Evolutionary conservation across 2,113 vertebrate genomes (phyloP).

Genomic region (Perognathus longimembris): DNA sequence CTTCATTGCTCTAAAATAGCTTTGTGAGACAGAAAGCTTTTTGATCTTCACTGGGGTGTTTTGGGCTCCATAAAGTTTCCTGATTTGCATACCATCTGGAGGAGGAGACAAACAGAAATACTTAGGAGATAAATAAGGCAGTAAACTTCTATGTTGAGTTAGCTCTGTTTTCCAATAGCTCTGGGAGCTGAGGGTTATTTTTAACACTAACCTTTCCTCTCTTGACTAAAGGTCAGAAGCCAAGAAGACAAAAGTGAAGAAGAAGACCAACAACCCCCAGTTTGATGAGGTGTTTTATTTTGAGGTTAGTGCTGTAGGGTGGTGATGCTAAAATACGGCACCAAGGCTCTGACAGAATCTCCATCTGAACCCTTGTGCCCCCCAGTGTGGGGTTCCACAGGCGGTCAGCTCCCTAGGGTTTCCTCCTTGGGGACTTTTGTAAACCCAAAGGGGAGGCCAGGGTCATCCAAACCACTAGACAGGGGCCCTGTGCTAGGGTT

Average conservation of each 20-base stretch:
- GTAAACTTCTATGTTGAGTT: constrained; percentile 28
- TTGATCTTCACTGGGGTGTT: background rate
- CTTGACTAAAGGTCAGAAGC: constrained; percentile 92
- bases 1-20: background rate
- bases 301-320: constrained; percentile 90
- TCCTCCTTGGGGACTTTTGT: no score
- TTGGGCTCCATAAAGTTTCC: constrained; percentile 35
- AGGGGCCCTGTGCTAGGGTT: background rate
- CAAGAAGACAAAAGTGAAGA: constrained; percentile 98
- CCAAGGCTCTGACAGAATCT: constrained; percentile 33
- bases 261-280: constrained; percentile 99
- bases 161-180: background rate
- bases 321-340: background rate
- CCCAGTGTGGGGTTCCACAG: no score
- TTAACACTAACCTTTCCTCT: background rate
- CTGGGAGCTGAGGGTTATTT: constrained; percentile 44
- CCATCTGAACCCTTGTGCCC: constrained; percentile 37
- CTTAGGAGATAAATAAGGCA: constrained; percentile 71
- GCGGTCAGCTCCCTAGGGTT: background rate
- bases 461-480: background rate
- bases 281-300: constrained; percentile 99
- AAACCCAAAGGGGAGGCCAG: background rate
- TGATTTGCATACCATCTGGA: constrained; percentile 66
- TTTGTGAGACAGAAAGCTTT: background rate
- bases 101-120: constrained; percentile 54